A percentile compares a stretch with the other conserved stretches of the same genome.
Conservation (phyloP, 2,888 invertebrate genomes). For the Rhodophaea formosa region DNA sequence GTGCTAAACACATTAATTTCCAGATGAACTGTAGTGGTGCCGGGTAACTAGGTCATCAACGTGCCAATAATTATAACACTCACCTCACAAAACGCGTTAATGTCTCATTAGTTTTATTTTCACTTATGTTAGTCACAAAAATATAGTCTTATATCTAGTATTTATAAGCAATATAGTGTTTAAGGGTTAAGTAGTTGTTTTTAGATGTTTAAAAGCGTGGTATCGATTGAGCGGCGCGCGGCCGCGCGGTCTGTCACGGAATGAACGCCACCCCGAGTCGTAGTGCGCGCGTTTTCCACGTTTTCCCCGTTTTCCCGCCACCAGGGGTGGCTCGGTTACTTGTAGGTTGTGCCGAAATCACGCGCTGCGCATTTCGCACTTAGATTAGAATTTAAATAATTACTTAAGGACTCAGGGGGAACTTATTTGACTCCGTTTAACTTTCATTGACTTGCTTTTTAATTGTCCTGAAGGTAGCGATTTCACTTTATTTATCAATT, state of each 20-base stretch:
- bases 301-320: slow-evolving; percentile 58
- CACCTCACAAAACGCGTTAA: slow-evolving; percentile 57
- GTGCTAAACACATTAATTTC: slow-evolving; percentile 19
- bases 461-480: too few species aligned
- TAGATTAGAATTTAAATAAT: slow-evolving; percentile 27
- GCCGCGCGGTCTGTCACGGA: slow-evolving; percentile 64
- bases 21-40: slow-evolving; percentile 24
- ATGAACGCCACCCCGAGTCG: slow-evolving; percentile 54
- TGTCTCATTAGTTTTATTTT: slow-evolving; percentile 53
- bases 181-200: slow-evolving; percentile 35
- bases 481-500: too few species aligned
- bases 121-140: slow-evolving; percentile 28
- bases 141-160: not conserved
- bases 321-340: slow-evolving; percentile 41
- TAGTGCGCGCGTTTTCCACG: slow-evolving; percentile 73
- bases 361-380: slow-evolving; percentile 44
- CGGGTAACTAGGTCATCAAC: slow-evolving; percentile 72
- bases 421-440: not conserved
- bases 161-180: not conserved
- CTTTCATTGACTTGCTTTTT: not conserved
- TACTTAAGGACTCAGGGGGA: not conserved
- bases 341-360: slow-evolving; percentile 30
- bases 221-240: slow-evolving; percentile 75
- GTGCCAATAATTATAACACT: slow-evolving; percentile 74
- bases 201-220: slow-evolving; percentile 40